Percentiles rank a stretch among this genome's conserved stretches.
phyloP scores from a whole-genome alignment of 2,888 invertebrate species.

The Acleris cristana region DNA sequence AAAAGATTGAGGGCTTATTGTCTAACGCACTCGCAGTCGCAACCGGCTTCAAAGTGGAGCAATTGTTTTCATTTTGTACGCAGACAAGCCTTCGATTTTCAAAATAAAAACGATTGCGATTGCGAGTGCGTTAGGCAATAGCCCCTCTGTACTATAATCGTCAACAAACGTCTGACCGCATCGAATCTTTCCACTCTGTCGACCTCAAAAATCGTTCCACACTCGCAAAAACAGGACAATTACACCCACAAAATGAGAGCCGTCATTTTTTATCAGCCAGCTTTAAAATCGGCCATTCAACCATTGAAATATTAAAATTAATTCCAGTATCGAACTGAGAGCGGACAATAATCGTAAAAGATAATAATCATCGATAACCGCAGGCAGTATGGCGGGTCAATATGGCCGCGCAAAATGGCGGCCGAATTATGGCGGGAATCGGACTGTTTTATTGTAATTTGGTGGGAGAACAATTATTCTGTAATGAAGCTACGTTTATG shows the following conservation, averaged over 20 bases:
- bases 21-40: too few species aligned
- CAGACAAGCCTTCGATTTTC: too few species aligned
- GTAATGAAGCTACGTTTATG: neutral
- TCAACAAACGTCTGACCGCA: neutral
- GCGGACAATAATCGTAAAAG: conserved; percentile 51
- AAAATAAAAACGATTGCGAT: too few species aligned
- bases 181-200: too few species aligned
- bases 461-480: neutral
- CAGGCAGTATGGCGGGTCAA: conserved; percentile 43
- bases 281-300: conserved; percentile 40
- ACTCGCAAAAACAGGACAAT: conserved; percentile 5
- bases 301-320: conserved; percentile 44
- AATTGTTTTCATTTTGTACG: too few species aligned
- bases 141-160: too few species aligned
- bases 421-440: conserved; percentile 15
- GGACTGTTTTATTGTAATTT: conserved; percentile 4
- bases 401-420: conserved; percentile 25
- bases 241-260: neutral
- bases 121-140: too few species aligned
- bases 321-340: conserved; percentile 44
- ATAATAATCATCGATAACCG: conserved; percentile 49
- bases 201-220: neutral
- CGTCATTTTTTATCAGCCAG: conserved; percentile 35
- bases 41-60: too few species aligned
- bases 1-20: too few species aligned